phyloP scores from a whole-genome alignment of 2,888 invertebrate species.

The Mermis nigrescens region DNA sequence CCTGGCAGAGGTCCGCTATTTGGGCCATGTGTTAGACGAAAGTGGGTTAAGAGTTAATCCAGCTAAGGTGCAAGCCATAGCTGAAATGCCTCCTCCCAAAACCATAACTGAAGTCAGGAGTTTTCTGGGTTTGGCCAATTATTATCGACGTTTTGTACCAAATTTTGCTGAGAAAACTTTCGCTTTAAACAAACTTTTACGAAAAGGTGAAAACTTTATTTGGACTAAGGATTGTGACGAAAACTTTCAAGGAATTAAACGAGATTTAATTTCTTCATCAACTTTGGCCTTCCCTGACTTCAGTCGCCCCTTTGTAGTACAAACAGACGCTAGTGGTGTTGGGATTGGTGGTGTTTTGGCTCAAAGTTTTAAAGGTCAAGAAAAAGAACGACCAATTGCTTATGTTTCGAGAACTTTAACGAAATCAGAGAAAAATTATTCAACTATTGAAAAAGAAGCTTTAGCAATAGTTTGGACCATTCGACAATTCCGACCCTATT shows the following conservation, averaged over 20 bases:
- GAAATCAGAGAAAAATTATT: too few relatives aligned
- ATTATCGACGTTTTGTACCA: constrained; percentile 14
- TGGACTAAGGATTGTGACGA: constrained; percentile 14
- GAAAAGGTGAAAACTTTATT: constrained; percentile 15
- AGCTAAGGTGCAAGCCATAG: too few relatives aligned
- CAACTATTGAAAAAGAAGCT: too few relatives aligned
- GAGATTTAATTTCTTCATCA: constrained; percentile 12
- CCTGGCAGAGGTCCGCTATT: background rate
- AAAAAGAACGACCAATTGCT: too few relatives aligned
- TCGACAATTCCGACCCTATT: too few relatives aligned
- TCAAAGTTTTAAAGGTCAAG: constrained; percentile 13
- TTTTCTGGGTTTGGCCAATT: constrained; percentile 17
- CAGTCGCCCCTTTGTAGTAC: too few relatives aligned
- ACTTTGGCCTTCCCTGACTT: constrained; percentile 17
- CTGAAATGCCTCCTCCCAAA: background rate
- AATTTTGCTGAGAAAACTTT: constrained; percentile 15
- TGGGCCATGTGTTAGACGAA: background rate
- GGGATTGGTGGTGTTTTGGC: constrained; percentile 21
- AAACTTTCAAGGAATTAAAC: constrained; percentile 13
- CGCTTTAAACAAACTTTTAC: constrained; percentile 16
- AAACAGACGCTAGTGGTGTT: constrained; percentile 20
- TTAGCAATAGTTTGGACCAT: too few relatives aligned
- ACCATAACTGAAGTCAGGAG: constrained; percentile 14
- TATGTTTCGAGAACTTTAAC: too few relatives aligned
- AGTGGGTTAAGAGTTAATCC: background rate